Evolutionary conservation across 1,140 invertebrate species (phyloP).

Genomic region (Chelonus insularis): DNA sequence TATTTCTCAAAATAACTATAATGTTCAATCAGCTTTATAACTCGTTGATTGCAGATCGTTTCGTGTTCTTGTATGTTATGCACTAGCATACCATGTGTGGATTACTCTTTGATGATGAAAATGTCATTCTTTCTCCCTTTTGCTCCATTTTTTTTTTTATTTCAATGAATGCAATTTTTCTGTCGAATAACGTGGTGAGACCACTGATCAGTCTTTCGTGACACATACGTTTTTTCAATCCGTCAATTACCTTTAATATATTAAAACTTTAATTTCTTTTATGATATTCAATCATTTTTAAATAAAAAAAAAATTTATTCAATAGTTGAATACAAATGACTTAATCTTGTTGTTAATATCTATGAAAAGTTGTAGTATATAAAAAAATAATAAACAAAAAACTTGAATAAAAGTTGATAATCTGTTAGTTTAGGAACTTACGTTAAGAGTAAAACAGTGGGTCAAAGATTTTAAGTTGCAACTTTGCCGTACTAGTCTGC

Average conservation of each 20-base stretch:
- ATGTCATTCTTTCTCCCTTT: too few relatives aligned
- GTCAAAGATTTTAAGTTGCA: conserved; percentile 4
- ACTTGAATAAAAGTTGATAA: too few relatives aligned
- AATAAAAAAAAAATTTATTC: too few relatives aligned
- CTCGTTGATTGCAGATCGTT: conserved; percentile 5
- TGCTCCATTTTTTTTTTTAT: too few relatives aligned
- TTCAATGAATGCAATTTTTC: background rate
- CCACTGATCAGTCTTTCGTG: background rate
- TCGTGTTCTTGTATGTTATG: background rate
- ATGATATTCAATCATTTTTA: too few relatives aligned
- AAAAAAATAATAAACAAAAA: too few relatives aligned
- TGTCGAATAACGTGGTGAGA: background rate
- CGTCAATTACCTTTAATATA: too few relatives aligned
- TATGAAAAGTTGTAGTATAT: too few relatives aligned
- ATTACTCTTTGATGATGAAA: background rate
- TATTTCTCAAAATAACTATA: background rate
- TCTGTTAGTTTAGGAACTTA: background rate
- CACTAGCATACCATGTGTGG: background rate
- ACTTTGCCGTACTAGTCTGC: background rate
- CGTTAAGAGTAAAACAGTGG: background rate
- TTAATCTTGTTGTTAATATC: too few relatives aligned
- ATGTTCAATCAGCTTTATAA: background rate
- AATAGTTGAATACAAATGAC: too few relatives aligned
- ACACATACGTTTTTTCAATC: background rate
- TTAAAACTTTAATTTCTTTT: too few relatives aligned